These are phyloP conservation scores for Dreissena polymorpha DNA, from an alignment of 1,140 invertebrate species.

Conservation along the genomic window DNA sequence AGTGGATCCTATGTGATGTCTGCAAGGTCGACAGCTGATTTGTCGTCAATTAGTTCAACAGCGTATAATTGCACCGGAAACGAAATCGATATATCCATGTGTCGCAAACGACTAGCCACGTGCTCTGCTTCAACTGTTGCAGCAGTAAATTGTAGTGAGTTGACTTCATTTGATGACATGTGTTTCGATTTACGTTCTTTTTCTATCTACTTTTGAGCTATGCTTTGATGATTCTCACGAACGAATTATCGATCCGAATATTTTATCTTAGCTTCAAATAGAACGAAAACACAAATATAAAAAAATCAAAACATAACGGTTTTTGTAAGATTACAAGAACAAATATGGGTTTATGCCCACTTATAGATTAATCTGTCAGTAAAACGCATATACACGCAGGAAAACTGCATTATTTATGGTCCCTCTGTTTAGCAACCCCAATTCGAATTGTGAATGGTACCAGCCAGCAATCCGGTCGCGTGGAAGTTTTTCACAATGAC, in stretches of 20 bases:
- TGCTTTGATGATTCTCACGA: no score
- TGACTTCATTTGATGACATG: no score
- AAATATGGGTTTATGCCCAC: neutral
- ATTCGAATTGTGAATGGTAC: conserved; percentile 8
- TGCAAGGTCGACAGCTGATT: no score
- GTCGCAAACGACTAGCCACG: no score
- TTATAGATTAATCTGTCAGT: neutral
- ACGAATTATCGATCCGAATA: neutral
- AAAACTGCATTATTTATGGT: neutral
- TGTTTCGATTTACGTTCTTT: no score
- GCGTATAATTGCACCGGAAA: no score
- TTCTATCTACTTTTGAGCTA: no score
- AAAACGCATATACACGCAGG: neutral
- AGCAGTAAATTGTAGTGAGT: no score
- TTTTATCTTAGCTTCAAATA: neutral
- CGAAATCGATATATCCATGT: no score
- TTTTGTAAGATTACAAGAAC: neutral
- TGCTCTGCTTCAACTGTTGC: no score
- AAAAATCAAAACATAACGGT: neutral
- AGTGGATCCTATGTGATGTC: no score
- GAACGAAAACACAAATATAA: neutral
- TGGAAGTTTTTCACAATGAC: conserved; percentile 5
- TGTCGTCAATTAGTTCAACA: no score
- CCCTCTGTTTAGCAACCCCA: neutral
- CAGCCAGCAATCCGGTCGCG: conserved; percentile 17